A percentile compares a stretch with the other conserved stretches of the same genome.
Conservation (phyloP, 2,113 vertebrate genomes). For the Carassius gibelio region DNA sequence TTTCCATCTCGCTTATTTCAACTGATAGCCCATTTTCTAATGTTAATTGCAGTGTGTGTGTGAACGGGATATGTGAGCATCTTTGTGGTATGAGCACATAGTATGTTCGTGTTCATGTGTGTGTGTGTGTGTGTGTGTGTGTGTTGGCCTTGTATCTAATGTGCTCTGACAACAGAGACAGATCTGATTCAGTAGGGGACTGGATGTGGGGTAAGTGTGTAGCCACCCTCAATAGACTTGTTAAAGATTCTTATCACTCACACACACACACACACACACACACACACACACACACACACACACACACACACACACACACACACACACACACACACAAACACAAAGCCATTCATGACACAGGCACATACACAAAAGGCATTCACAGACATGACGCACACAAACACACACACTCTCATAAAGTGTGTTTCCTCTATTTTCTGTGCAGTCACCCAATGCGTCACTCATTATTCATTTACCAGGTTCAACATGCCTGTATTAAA, state of each 20-base stretch:
- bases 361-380: slow-evolving; percentile 26
- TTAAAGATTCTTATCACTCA: slow-evolving; percentile 96
- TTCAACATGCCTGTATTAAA: background rate
- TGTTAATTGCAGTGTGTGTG: slow-evolving; percentile 84
- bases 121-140: slow-evolving; percentile 46
- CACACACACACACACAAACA: background rate
- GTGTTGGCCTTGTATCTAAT: slow-evolving; percentile 90
- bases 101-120: slow-evolving; percentile 34
- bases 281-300: slow-evolving; percentile 31
- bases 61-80: slow-evolving; percentile 25
- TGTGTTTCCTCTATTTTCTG: slow-evolving; percentile 58
- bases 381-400: background rate
- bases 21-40: slow-evolving; percentile 99
- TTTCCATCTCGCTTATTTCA: slow-evolving; percentile 86
- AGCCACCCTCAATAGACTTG: slow-evolving; percentile 90
- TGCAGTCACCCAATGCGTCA: slow-evolving; percentile 41
- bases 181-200: slow-evolving; percentile 95
- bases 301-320: slow-evolving; percentile 83
- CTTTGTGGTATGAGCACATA: slow-evolving; percentile 34
- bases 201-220: slow-evolving; percentile 97
- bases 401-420: background rate
- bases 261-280: slow-evolving; percentile 72
- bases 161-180: slow-evolving; percentile 98
- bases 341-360: slow-evolving; percentile 16
- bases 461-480: slow-evolving; percentile 29